phyloP scores from a whole-genome alignment of 1,140 invertebrate genomes.

The Drosophila serrata region DNA sequence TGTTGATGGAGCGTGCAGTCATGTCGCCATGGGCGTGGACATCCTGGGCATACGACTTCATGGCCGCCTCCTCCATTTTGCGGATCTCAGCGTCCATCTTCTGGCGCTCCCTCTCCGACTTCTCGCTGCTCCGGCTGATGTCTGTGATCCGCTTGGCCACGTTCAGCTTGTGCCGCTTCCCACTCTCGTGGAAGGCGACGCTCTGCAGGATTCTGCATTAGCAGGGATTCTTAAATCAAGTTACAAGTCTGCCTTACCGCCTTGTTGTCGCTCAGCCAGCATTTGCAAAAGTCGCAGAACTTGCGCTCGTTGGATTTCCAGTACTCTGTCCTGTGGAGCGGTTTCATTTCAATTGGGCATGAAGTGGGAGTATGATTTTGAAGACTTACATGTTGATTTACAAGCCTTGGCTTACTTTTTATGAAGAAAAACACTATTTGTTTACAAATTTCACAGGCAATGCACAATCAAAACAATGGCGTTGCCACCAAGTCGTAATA shows the following conservation, averaged over 20 bases:
- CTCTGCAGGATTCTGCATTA: slow-evolving; percentile 88
- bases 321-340: slow-evolving; percentile 94
- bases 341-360: background rate
- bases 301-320: slow-evolving; percentile 98
- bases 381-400: slow-evolving; percentile 44
- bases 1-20: slow-evolving; percentile 87
- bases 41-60: slow-evolving; percentile 93
- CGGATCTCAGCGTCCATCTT: slow-evolving; percentile 93
- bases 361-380: too few species aligned
- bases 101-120: slow-evolving; percentile 91
- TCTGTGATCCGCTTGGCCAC: slow-evolving; percentile 94
- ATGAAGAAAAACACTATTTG: slow-evolving; percentile 5
- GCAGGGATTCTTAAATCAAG: too few species aligned
- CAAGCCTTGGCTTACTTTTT: background rate
- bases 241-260: slow-evolving; percentile 87
- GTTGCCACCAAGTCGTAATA: slow-evolving; percentile 1
- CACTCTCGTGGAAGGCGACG: slow-evolving; percentile 97
- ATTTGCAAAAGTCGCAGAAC: slow-evolving; percentile 99
- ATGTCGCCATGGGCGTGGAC: slow-evolving; percentile 87
- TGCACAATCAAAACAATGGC: slow-evolving; percentile 18
- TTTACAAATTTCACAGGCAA: background rate
- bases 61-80: slow-evolving; percentile 95
- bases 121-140: slow-evolving; percentile 93
- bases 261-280: slow-evolving; percentile 99
- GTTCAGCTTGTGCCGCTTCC: slow-evolving; percentile 97